Evolutionary conservation across 2,888 invertebrate species (phyloP), one percentile per base, ranked within the genome.

Genomic region (Lasioglossum figueresi): DNA sequence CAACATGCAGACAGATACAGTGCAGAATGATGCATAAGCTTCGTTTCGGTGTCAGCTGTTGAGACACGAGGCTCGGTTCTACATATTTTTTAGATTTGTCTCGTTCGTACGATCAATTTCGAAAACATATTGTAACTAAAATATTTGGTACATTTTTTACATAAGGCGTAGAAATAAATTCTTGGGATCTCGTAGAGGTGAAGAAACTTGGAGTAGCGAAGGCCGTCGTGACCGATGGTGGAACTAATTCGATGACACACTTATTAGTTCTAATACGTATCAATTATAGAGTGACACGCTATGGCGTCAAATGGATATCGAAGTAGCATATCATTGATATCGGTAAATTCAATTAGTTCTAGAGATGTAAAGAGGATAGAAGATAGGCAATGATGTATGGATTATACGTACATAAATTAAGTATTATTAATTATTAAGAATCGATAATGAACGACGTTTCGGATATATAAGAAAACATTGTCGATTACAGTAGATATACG

Each of bases 161-260:
- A 8, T 23, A 0, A 23, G 52, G 8, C 23, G 23, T 23, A 8
- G 6, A 19, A 52, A 52, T 52, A 2, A 52, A 52, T 52, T 23
- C 23, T 27, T 27, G 12, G 19, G 19, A 48, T 56, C 56, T 56
- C 12, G 12, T n/a, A 56, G 56, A n/a, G 56, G 59, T 27, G 59
- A n/a, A 12, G 59, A 27, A 59, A n/a, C n/a, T 27, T 27, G 14
- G 59, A 27, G 27, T 27, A 27, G 10, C n/a, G 59, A 59, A 59
- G 56, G 14, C 14, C 27, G 59, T 27, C 12, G 27, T 27, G 59
- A 27, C 59, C 27, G 27, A 27, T 59, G 27, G 27, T 59, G 59
- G 14, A 59, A 59, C 59, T 59, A 59, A 59, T 59, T 59, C 59
- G n/a, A 59, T 59, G 59, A 59, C 59, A 59, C 59, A 59, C 59